Evolutionary conservation across 2,888 invertebrate genomes (phyloP), one percentile per base, ranked within the genome.

Genomic region (Heliconius erato): DNA sequence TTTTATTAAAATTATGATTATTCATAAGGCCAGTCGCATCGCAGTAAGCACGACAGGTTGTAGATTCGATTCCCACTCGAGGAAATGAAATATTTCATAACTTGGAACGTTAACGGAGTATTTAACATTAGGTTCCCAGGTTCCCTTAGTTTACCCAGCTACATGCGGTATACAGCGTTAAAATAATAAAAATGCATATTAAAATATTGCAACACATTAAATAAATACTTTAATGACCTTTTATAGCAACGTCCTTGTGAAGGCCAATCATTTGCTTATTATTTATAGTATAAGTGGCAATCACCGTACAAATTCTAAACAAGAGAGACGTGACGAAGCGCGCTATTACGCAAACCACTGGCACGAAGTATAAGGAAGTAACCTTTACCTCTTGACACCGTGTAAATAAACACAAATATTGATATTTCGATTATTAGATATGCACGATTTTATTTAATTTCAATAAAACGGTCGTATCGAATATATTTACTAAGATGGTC

Each of bases 341-440:
- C 88, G 91, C 86, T 87, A 91, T 94, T 94, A 92, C 91, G 91
- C 91, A 91, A 92, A 91, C 91, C 90, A 88, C 86, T 90, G 88
- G 87, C 91, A 89, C 89, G 89, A 90, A 89, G 87, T 90, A 92
- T 89, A 88, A 94, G 95, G 95, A 95, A 95, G 91, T 94, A 93
- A 94, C 94, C 94, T 95, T 95, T 94, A 93, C 89, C 92, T 91
- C 89, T 90, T 92, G 92, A 92, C 93, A 92, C 92, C 90, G 89
- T 82, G 82, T 83, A 83, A 87, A 84, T 91, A 91, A 91, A 93
- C 92, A 94, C 90, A 92, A 92, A 93, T 91, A 93, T 92, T 92
- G 90, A 91, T 92, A 91, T 92, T 72, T 91, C 90, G 89, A 91
- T 91, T 91, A 91, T 94, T 93, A 91, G 92, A 89, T 88, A 91